Evolutionary conservation across 2,113 vertebrate species (phyloP).

Genomic region (Lagopus leucura): DNA sequence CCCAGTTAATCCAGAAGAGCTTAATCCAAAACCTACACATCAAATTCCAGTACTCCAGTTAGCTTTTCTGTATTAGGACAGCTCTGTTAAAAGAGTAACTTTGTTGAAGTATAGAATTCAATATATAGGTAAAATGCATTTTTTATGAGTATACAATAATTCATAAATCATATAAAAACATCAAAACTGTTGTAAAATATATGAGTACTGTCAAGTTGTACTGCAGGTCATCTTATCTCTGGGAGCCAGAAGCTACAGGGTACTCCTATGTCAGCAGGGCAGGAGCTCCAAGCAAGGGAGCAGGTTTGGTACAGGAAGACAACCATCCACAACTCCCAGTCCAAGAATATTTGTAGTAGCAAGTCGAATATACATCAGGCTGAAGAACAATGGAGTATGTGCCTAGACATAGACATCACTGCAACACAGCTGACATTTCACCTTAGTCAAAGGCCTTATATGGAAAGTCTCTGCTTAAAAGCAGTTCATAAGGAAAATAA

Average conservation of each 20-base stretch:
- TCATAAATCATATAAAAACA: not conserved
- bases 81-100: not conserved
- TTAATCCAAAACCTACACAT: not conserved
- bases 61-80: not conserved
- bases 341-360: not conserved
- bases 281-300: not conserved
- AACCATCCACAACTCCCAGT: accelerated
- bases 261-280: not conserved
- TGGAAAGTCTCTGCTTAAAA: not conserved
- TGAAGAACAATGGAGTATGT: accelerated
- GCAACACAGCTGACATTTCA: not conserved
- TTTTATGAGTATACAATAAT: not conserved
- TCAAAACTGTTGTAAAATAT: not conserved
- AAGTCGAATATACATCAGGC: not conserved
- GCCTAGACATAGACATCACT: not conserved
- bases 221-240: not conserved
- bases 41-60: not conserved
- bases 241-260: accelerated
- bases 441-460: too few species aligned
- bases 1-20: not conserved
- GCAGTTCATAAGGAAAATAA: not conserved
- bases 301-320: not conserved
- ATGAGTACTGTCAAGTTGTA: not conserved
- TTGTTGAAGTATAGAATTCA: not conserved
- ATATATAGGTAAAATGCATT: not conserved